Evolutionary conservation across 1,140 invertebrate species (phyloP), one percentile per base, ranked within the genome.

Genomic region (Phortica variegata): DNA sequence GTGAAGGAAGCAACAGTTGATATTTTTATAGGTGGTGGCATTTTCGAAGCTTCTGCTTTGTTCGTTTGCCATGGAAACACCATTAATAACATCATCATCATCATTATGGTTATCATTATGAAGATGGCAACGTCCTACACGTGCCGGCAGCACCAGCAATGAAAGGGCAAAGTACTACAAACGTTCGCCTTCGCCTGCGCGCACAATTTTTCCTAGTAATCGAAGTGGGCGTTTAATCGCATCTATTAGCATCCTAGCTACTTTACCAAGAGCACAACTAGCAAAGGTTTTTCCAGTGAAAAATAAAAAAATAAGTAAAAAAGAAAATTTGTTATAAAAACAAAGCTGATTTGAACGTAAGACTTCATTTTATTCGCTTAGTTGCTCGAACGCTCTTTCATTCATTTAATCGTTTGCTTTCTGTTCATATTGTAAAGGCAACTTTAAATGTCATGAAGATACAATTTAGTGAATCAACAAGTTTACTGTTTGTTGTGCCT

Each of bases 181-280:
- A n/a, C n/a, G n/a, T n/a, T n/a, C n/a, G n/a, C n/a, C n/a, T n/a
- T n/a, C n/a, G n/a, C n/a, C n/a, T n/a, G n/a, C n/a, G n/a, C n/a
- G n/a, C n/a, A n/a, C 32, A 49, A 58, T 47, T 36, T 40, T 52
- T 29, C n/a, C 46, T 59, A 47, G 34, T 46, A 36, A 38, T 33
- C 50, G n/a, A n/a, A n/a, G 62, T 62, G 46, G 62, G 62, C 59
- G 59, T 57, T 62, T 66, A 66, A 66, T 66, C 62, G 63, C 63
- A 62, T 68, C 62, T 66, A 68, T 68, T 17, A 34, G 32, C 32
- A 34, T 34, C 32, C 8, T 34, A 8, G 32, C 32, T n/a, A 34
- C 32, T 34, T 29, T 29, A 29, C 6, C 12, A 7, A 29, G 6
- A 29, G 33, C 33, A 5, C 33, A 34, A 5, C 10, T 9, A 31